Conservation (phyloP, 1,140 invertebrate genomes). For the Hyles euphorbiae region DNA sequence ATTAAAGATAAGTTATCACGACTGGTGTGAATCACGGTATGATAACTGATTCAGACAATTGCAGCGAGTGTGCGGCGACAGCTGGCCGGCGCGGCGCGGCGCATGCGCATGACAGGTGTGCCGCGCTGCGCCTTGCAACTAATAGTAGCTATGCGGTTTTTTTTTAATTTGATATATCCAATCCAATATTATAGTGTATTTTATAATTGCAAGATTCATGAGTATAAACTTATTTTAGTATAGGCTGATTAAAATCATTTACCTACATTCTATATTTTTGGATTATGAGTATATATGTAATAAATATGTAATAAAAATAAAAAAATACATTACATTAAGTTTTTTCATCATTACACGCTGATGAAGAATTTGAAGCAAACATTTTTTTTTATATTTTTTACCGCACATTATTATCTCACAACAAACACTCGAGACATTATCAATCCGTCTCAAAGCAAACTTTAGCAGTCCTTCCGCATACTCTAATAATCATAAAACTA, state of each 20-base stretch:
- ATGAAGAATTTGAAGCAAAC: background rate
- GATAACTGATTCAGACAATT: slow-evolving; percentile 4
- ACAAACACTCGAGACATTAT: background rate
- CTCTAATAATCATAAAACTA: slow-evolving; percentile 57
- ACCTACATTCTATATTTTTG: no score
- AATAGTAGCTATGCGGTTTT: background rate
- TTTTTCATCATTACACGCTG: background rate
- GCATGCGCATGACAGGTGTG: slow-evolving; percentile 19
- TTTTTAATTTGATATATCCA: background rate
- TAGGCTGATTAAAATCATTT: no score
- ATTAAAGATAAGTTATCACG: slow-evolving; percentile 3
- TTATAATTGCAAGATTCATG: no score
- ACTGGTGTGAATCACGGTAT: no score
- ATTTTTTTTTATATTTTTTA: background rate
- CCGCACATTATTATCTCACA: background rate
- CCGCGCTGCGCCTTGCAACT: background rate
- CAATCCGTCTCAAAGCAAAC: background rate
- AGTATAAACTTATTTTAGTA: no score
- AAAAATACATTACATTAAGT: no score
- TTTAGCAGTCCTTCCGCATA: slow-evolving; percentile 64
- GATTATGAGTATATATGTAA: no score
- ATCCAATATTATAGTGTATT: no score
- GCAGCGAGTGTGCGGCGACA: slow-evolving; percentile 5
- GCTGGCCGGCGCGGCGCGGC: slow-evolving; percentile 13
- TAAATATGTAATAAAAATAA: no score